These are phyloP conservation scores for Calyptommatus sinebrachiatus DNA, from an alignment of 2,113 vertebrate genomes.

Conservation along the genomic window DNA sequence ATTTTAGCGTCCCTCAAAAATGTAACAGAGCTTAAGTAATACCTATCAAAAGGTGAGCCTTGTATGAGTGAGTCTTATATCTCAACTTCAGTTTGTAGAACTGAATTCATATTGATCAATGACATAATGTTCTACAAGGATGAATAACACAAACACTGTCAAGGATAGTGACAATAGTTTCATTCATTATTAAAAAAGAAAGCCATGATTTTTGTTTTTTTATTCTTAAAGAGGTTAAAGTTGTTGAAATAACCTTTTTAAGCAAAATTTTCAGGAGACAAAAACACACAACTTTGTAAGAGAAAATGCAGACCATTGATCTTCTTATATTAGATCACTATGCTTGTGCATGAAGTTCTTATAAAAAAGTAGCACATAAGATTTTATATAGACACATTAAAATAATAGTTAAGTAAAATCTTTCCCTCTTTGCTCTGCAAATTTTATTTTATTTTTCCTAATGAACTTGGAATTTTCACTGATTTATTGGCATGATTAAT, in stretches of 20 bases:
- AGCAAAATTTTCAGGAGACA: constrained; percentile 12
- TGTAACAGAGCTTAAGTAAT: neutral
- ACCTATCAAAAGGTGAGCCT: neutral
- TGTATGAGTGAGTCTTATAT: neutral
- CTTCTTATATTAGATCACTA: no score
- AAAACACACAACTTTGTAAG: constrained; percentile 1
- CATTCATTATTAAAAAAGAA: neutral
- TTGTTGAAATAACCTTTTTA: neutral
- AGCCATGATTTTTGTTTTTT: neutral
- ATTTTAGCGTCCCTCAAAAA: neutral
- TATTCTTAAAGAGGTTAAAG: neutral
- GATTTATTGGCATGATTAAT: neutral
- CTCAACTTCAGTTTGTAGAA: neutral
- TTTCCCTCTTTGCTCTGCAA: neutral
- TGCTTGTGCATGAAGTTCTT: no score
- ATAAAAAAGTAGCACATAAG: neutral
- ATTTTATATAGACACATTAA: neutral
- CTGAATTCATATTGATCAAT: neutral
- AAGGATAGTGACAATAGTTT: neutral
- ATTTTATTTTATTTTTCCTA: neutral
- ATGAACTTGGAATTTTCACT: neutral
- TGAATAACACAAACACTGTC: neutral
- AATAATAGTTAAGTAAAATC: neutral
- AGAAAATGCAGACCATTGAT: neutral
- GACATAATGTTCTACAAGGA: neutral